Percentiles rank a stretch among this genome's conserved stretches.
phyloP scores from a whole-genome alignment of 2,113 vertebrate genomes.

The Mobula hypostoma region DNA sequence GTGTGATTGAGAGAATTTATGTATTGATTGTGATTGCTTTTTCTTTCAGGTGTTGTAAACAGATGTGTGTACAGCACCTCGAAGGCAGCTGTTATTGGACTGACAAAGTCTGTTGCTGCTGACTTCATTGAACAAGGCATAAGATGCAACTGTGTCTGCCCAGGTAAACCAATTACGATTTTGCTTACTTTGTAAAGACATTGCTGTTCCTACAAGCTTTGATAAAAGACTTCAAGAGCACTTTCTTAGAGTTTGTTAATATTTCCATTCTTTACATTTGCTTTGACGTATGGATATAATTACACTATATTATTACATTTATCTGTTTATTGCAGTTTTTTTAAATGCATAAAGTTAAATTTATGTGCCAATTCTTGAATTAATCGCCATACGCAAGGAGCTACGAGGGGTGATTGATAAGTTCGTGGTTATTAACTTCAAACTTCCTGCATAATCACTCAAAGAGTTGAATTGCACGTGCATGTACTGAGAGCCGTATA shows the following conservation, averaged over 20 bases:
- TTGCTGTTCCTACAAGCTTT: not conserved
- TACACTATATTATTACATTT: not conserved
- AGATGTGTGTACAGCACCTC: conserved; percentile 82
- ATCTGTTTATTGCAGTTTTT: not conserved
- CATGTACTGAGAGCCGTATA: too few relatives aligned
- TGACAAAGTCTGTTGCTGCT: conserved; percentile 85
- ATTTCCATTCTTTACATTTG: not conserved
- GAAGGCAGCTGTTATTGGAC: conserved; percentile 86
- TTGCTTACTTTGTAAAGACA: not conserved
- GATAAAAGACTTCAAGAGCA: not conserved
- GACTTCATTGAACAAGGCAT: conserved; percentile 89
- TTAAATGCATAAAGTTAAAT: not conserved
- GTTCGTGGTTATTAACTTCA: too few relatives aligned
- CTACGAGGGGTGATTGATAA: not conserved
- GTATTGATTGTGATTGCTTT: not conserved
- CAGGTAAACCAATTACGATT: conserved; percentile 62
- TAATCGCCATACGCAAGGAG: not conserved
- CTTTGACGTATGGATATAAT: not conserved
- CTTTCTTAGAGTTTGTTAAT: not conserved
- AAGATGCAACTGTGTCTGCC: conserved; percentile 87
- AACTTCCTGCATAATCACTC: too few relatives aligned
- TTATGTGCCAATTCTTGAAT: not conserved
- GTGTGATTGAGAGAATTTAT: not conserved
- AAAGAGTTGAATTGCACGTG: too few relatives aligned
- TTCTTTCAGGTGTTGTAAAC: conserved; percentile 70